Conservation (phyloP, 1,140 invertebrate genomes). For the Rhagoletis zephyria region DNA sequence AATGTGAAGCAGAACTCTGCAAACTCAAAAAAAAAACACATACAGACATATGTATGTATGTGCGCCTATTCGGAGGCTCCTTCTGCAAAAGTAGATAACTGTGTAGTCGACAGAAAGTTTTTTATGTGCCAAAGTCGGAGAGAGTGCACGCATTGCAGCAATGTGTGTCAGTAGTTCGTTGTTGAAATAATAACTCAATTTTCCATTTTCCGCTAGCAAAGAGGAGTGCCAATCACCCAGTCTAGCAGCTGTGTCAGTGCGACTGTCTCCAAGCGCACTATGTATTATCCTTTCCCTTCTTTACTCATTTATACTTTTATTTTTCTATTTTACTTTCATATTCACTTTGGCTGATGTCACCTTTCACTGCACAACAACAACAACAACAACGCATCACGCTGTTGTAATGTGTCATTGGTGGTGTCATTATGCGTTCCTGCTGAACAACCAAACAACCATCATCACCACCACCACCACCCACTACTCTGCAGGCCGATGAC, state of each 20-base stretch:
- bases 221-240: constrained; percentile 8
- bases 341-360: constrained; percentile 5
- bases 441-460: background rate
- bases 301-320: background rate
- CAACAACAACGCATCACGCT: background rate
- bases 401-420: constrained; percentile 34
- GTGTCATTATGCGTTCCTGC: background rate
- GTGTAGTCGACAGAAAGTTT: background rate
- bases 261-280: background rate
- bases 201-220: background rate
- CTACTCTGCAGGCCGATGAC: constrained; percentile 75
- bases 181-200: constrained; percentile 6
- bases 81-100: background rate
- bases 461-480: background rate
- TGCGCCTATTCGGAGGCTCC: background rate
- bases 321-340: too few relatives aligned
- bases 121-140: background rate
- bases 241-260: background rate
- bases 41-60: background rate
- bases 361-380: background rate
- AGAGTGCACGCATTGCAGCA: background rate
- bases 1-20: background rate
- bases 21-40: background rate
- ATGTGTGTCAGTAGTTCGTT: constrained; percentile 7
- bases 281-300: background rate